Base-by-base conservation (phyloP, 2,113 vertebrate genomes). In the Anolis carolinensis region DNA sequence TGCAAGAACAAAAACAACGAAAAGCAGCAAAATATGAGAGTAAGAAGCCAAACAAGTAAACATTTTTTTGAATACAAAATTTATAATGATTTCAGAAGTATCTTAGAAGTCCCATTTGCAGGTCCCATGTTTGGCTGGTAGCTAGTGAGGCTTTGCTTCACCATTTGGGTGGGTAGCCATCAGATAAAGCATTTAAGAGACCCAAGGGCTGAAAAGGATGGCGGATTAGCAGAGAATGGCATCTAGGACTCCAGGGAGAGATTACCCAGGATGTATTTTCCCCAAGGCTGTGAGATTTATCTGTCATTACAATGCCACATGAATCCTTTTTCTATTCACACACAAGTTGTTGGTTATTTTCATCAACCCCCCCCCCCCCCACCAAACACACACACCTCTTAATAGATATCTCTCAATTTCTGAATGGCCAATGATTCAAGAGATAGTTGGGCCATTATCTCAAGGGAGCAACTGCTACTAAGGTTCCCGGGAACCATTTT, bases 191-290 rank as follows among this genome's bases (percentile, higher is more conserved):
- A 90, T 92, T 95, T 91, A 93, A 67, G 83, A 0, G 13, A 48
- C 39, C 82, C 70, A 48, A 87, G 63, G 25, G 92, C 86, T 86
- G 72, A 73, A 92, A 91, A 80, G 21, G 50, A 63, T 27, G 0
- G 72, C 14, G 48, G 90, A 96, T 94, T 95, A 95, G 92, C 89
- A 90, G 92, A 92, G 91, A 89, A 90, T 20, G 44, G 93, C 89
- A 91, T 59, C 82, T 14, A 25, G 81, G 84, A 63, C 94, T 92
- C 93, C 39, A 89, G 93, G 92, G 94, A 94, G 85, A 10, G 1
- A 36, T 32, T 55, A 81, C 89, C 87, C 82, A 27, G 9, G 90
- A 62, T 0, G 81, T 88, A 82, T 92, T 80, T 90, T 59, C 89
- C 94, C 87, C 0, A 0, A 91, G 92, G 92, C 89, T 81, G 89